These are phyloP conservation scores for Pseudopleuronectes americanus DNA, from an alignment of 2,797 vertebrate species.

Conservation along the genomic window DNA sequence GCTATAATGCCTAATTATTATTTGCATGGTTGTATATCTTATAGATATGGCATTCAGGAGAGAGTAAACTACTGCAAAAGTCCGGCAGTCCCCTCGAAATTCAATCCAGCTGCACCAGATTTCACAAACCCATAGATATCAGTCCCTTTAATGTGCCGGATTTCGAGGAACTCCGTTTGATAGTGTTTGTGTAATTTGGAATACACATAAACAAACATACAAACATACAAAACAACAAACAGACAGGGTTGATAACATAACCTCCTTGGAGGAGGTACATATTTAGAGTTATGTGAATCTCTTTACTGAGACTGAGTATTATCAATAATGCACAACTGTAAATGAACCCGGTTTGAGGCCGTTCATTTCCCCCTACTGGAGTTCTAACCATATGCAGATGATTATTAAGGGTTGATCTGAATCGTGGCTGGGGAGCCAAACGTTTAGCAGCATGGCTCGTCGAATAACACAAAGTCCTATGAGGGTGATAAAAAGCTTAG, in stretches of 20 bases:
- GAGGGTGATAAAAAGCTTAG: conserved; percentile 39
- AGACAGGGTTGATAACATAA: too few relatives aligned
- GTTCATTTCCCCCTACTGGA: conserved; percentile 1
- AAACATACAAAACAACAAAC: too few relatives aligned
- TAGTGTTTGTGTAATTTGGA: too few relatives aligned
- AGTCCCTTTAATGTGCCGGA: background rate
- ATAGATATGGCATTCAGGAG: too few relatives aligned
- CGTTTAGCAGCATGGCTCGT: conserved; percentile 20
- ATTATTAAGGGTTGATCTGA: conserved; percentile 42
- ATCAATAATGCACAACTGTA: conserved; percentile 1
- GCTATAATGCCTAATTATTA: too few relatives aligned
- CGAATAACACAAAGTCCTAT: conserved; percentile 34
- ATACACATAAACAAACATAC: too few relatives aligned
- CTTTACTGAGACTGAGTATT: conserved; percentile 5
- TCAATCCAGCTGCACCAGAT: too few relatives aligned
- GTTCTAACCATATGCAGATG: conserved; percentile 20
- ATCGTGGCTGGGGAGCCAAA: conserved; percentile 27
- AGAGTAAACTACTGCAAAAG: too few relatives aligned
- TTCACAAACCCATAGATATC: background rate
- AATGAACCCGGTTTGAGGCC: conserved; percentile 8
- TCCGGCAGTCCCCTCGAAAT: background rate
- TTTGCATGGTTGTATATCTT: too few relatives aligned
- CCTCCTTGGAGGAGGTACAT: background rate
- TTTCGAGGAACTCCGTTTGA: too few relatives aligned
- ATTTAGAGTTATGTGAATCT: conserved; percentile 13